These are phyloP conservation scores for Xylota segnis DNA, from an alignment of 2,888 invertebrate genomes.

Conservation along the genomic window DNA sequence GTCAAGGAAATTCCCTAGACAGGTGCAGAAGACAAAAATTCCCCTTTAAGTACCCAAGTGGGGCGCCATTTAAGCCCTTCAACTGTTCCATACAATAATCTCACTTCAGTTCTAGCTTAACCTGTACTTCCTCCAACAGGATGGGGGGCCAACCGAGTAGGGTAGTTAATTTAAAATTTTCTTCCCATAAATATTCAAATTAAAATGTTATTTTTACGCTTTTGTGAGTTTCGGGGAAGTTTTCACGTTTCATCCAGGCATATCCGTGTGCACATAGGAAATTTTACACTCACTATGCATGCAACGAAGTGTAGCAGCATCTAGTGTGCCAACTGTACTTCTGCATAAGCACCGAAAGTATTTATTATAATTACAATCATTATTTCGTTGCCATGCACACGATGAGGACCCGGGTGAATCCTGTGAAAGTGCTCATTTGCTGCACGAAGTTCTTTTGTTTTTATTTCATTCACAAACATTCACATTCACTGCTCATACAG, in stretches of 20 bases:
- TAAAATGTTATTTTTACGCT: conserved; percentile 59
- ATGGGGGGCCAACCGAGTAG: neutral
- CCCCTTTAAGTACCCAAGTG: neutral
- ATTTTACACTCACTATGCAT: conserved; percentile 23
- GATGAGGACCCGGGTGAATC: neutral
- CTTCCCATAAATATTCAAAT: conserved; percentile 56
- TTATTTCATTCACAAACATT: neutral
- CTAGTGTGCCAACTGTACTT: conserved; percentile 30
- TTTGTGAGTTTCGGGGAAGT: conserved; percentile 33
- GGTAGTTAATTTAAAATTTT: conserved; percentile 46
- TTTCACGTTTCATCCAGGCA: conserved; percentile 15
- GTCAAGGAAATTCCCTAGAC: too few relatives aligned
- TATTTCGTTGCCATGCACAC: conserved; percentile 18
- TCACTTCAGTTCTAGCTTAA: neutral
- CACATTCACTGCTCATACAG: neutral
- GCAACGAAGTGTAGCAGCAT: conserved; percentile 31
- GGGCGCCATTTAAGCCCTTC: conserved; percentile 6
- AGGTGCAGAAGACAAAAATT: too few relatives aligned
- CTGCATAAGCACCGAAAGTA: conserved; percentile 3
- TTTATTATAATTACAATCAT: conserved; percentile 24
- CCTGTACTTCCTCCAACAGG: neutral
- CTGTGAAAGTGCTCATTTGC: neutral
- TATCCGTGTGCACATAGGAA: conserved; percentile 9
- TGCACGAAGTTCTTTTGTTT: conserved; percentile 1
- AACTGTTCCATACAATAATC: neutral